Base-by-base conservation (phyloP, 2,797 vertebrate genomes). In the Macrochelys suwanniensis region DNA sequence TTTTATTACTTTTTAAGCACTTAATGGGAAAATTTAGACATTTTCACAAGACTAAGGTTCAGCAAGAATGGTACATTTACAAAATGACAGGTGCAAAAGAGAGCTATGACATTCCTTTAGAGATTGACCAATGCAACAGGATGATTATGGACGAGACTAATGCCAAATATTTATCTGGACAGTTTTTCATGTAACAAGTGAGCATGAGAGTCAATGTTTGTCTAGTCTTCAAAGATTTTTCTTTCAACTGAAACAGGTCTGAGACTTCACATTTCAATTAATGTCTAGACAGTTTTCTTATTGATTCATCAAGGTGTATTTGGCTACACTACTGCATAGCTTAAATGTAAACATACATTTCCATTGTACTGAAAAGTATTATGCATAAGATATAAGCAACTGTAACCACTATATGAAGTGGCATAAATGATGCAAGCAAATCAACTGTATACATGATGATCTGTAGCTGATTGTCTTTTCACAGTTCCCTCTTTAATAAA, bases 1-100 rank as follows among this genome's bases (percentile, higher is more conserved):
- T 98, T 98, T 98, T 98, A 98, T 98, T 97, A 98, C 98, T 98
- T 98, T 98, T 98, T 98, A 98, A 98, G 97, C 97, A 96, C 97
- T 97, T 98, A 98, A 98, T 98, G 98, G 97, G 97, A 89, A 97
- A 98, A 98, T 98, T 95, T 93, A 98, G 98, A 98, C 97, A 97
- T 98, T 98, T 98, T 97, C 97, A 96, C 97, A 95, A 97, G 98
- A 91, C 95, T 87, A 85, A 90, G 97, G 96, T 95, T 74, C 88
- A 53, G 84, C 94, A 87, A 59, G 97, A 98, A 95, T 0, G 92
- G 96, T 68, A 77, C 95, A 68, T 95, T 97, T 88, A 89, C 47
- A 94, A 93, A 93, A 87, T 80, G 97, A 97, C 92, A 97, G 93
- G 97, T 51, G 80, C 83, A 82, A 90, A 86, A 82, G 96, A 85